These are phyloP conservation scores for Odobenus rosmarus DNA, from an alignment of 2,113 vertebrate species.

Conservation along the genomic window DNA sequence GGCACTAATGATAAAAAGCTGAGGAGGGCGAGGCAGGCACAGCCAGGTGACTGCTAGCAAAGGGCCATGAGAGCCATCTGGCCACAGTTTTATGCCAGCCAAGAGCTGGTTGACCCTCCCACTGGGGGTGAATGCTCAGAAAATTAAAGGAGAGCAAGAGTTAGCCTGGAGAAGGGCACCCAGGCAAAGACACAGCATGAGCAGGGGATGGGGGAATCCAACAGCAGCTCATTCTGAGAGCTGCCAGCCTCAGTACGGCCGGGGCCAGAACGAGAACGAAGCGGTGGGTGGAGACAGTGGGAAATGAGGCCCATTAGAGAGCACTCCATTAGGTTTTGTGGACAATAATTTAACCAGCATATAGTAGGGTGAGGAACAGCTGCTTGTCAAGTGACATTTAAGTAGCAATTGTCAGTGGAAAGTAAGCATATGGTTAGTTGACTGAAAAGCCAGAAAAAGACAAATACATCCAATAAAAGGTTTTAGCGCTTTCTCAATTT, in stretches of 20 bases:
- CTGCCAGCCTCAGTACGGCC: background rate
- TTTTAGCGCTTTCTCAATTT: conserved; percentile 30
- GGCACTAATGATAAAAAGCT: background rate
- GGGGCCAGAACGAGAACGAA: background rate
- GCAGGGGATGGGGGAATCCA: background rate
- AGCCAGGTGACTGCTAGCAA: background rate
- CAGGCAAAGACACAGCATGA: background rate
- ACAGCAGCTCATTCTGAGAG: background rate
- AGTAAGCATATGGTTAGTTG: conserved; percentile 80
- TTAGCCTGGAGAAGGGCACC: background rate
- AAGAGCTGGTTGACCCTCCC: background rate
- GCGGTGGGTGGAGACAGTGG: background rate
- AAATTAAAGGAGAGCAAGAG: background rate
- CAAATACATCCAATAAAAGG: conserved; percentile 56
- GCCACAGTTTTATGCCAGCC: background rate
- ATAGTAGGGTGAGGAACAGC: conserved; percentile 62
- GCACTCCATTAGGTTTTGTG: conserved; percentile 54
- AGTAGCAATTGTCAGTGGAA: conserved; percentile 81
- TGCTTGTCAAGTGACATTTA: conserved; percentile 86
- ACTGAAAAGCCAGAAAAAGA: conserved; percentile 77
- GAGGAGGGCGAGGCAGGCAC: background rate
- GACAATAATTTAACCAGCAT: conserved; percentile 69
- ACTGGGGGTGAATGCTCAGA: background rate
- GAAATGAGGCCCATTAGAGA: background rate
- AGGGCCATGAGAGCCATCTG: background rate